Percentiles rank a stretch among this genome's conserved stretches.
These are phyloP conservation scores for Pristionchus maxplancki DNA, from an alignment of 2,888 invertebrate genomes.

Conservation along the genomic window DNA sequence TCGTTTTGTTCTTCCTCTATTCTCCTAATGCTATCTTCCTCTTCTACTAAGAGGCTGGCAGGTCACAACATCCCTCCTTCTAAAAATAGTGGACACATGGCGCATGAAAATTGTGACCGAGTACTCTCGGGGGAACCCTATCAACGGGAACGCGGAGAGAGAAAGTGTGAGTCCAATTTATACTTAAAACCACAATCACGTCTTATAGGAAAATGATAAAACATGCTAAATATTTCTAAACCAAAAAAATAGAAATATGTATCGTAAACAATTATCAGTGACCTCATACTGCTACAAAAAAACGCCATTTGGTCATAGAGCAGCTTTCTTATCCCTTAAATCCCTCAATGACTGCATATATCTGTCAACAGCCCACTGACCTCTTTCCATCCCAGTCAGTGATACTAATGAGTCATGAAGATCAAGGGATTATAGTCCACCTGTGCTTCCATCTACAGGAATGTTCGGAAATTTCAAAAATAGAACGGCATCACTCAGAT, in stretches of 20 bases:
- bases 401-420: slow-evolving; percentile 25
- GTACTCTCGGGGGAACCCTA: slow-evolving; percentile 31
- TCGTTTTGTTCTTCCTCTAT: slow-evolving; percentile 22
- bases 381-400: not conserved
- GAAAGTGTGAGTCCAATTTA: not conserved
- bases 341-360: slow-evolving; percentile 23
- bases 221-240: not conserved
- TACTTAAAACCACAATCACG: too few species aligned
- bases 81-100: slow-evolving; percentile 42
- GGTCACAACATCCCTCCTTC: slow-evolving; percentile 1
- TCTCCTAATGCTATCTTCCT: slow-evolving; percentile 41
- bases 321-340: slow-evolving; percentile 39
- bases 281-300: too few species aligned
- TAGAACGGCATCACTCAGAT: slow-evolving; percentile 10
- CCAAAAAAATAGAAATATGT: too few species aligned
- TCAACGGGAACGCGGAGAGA: not conserved
- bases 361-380: slow-evolving; percentile 39
- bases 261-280: too few species aligned
- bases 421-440: slow-evolving; percentile 32
- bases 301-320: slow-evolving; percentile 16
- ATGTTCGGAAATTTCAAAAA: not conserved
- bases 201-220: too few species aligned
- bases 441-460: not conserved
- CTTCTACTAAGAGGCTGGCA: slow-evolving; percentile 40
- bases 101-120: slow-evolving; percentile 44